Percentiles rank a stretch among this genome's conserved stretches.
Evolutionary conservation across 2,113 vertebrate genomes (phyloP).

Genomic region (Dascyllus trimaculatus): DNA sequence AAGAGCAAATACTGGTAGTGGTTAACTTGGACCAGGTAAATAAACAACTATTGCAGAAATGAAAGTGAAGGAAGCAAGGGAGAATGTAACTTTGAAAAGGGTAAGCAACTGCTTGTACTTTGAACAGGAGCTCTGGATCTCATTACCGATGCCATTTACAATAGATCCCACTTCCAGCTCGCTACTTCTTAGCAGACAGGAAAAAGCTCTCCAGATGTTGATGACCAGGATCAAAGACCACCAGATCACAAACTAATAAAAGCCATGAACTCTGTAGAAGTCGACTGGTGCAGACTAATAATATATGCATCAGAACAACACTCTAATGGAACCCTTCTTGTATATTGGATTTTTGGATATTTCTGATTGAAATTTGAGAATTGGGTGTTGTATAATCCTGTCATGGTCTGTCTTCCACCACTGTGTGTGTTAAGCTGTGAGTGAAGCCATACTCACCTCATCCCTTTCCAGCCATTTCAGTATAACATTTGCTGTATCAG

Average conservation of each 20-base stretch:
- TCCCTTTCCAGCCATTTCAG: conserved; percentile 86
- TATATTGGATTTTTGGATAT: conserved; percentile 1
- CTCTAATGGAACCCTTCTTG: background rate
- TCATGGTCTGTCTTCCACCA: background rate
- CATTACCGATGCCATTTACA: conserved; percentile 69
- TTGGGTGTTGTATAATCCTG: conserved; percentile 1
- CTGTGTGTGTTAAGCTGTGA: background rate
- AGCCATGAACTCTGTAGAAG: conserved; percentile 13
- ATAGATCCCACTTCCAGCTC: conserved; percentile 53
- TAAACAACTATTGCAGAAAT: conserved; percentile 1
- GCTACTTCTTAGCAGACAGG: conserved; percentile 44
- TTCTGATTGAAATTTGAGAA: conserved; percentile 19
- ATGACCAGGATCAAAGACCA: conserved; percentile 65
- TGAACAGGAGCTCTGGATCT: conserved; percentile 79
- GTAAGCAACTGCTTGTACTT: conserved; percentile 32
- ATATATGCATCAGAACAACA: background rate
- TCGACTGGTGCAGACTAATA: background rate
- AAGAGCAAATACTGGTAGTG: background rate
- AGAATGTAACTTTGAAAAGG: conserved; percentile 11
- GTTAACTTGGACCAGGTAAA: conserved; percentile 4
- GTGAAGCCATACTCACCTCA: conserved; percentile 82
- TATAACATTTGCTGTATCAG: conserved; percentile 84
- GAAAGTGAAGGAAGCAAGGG: conserved; percentile 20
- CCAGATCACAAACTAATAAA: conserved; percentile 39
- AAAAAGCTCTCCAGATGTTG: conserved; percentile 71